Evolutionary conservation across 2,113 vertebrate genomes (phyloP), one percentile per base, ranked within the genome.

Genomic region (Otolemur garnettii): DNA sequence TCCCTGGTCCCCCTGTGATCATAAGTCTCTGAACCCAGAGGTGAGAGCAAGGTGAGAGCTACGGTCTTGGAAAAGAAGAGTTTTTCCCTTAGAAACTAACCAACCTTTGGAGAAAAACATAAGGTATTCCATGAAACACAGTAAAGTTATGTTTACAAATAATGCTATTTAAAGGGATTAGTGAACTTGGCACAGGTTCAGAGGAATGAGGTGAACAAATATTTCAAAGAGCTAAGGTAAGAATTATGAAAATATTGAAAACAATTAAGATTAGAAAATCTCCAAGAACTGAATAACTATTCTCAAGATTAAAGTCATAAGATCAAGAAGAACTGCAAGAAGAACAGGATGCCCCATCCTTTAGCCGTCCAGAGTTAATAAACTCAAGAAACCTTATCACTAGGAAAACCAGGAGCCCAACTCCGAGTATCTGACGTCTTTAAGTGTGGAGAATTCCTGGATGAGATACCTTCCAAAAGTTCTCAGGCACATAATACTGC

Each of bases 401-500:
- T 9, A 86, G 30, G 64, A 22, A 82, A 90, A 95, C 22, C 75
- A 50, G 38, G 57, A 77, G 64, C 22, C 69, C 82, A 79, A 83
- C 21, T 82, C 59, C 53, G 91, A 90, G 77, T 35, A 93, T 17
- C 55, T 91, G 50, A 57, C 2, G 50, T 75, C 33, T 57, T 89
- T 45, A 78, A 68, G 42, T 75, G 26, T 9, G n/a, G 62, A 94
- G 57, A 86, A 50, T 64, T 77, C 72, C 9, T 64, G 68, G 22
- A 30, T 83, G 26, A 87, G 14, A 35, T 98, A 99, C 99, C 99
- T 99, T 99, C 99, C 99, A 99, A 86, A 99, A 99, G 98, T 99
- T 99, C 98, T 99, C 99, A 35, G 99, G 99, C n/a, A 99, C 98
- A 1, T 99, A 99, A 98, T 99, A 99, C 87, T 99, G 99, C 83